Evolutionary conservation across 2,113 vertebrate genomes (phyloP).

Genomic region (Epinephelus lanceolatus): DNA sequence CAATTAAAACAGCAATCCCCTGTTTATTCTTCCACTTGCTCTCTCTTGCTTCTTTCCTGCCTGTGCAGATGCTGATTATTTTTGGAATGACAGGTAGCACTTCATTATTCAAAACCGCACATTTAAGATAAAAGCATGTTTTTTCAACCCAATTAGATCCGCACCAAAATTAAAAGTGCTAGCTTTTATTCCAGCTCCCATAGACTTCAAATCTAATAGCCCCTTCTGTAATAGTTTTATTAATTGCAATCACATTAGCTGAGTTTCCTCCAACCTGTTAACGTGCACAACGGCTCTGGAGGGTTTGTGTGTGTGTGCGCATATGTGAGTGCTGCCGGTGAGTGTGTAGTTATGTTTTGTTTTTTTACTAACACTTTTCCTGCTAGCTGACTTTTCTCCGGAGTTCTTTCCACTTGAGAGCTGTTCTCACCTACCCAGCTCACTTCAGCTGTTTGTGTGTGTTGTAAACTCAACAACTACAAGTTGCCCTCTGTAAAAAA

Average conservation of each 20-base stretch:
- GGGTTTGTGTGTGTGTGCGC: neutral
- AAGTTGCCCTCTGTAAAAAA: conserved; percentile 15
- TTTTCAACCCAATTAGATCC: conserved; percentile 70
- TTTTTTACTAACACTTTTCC: conserved; percentile 21
- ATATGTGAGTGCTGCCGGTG: neutral
- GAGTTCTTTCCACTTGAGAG: conserved; percentile 40
- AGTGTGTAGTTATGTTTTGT: conserved; percentile 1
- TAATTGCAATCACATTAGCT: conserved; percentile 59
- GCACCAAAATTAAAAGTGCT: conserved; percentile 61
- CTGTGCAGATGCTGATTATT: conserved; percentile 68
- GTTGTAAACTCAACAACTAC: conserved; percentile 44
- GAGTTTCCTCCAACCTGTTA: conserved; percentile 45
- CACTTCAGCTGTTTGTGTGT: conserved; percentile 26
- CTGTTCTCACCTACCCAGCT: conserved; percentile 30
- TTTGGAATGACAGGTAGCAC: conserved; percentile 76
- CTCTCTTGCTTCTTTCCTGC: conserved; percentile 45
- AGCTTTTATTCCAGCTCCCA: conserved; percentile 59
- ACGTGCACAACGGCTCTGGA: conserved; percentile 38
- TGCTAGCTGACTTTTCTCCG: conserved; percentile 32
- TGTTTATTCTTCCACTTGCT: conserved; percentile 61
- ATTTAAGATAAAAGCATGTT: conserved; percentile 72
- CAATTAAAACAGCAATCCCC: conserved; percentile 76
- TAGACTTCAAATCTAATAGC: conserved; percentile 45
- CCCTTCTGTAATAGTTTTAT: conserved; percentile 58
- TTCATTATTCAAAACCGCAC: conserved; percentile 71